Evolutionary conservation across 2,888 invertebrate genomes (phyloP).

Genomic region (Cryptosula pallasiana): DNA sequence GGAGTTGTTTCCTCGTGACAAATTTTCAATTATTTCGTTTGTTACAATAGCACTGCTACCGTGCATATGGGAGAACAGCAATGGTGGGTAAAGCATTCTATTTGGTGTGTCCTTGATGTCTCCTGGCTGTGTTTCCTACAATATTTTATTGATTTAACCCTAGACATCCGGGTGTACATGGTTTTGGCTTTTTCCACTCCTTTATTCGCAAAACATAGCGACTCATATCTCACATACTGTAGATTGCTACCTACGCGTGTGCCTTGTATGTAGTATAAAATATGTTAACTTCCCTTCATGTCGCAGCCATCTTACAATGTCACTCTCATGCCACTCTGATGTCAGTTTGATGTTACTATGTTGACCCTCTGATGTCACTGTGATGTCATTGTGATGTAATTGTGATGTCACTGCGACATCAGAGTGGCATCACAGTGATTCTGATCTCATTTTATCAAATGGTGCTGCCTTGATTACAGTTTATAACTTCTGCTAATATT

Average conservation of each 20-base stretch:
- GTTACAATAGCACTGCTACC: not conserved
- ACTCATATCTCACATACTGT: not conserved
- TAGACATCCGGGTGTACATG: not conserved
- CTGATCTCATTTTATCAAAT: too few relatives aligned
- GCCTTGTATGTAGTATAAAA: not conserved
- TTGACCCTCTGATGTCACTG: too few relatives aligned
- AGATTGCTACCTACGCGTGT: not conserved
- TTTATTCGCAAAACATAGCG: not conserved
- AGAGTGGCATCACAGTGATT: too few relatives aligned
- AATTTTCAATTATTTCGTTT: not conserved
- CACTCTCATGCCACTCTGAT: too few relatives aligned
- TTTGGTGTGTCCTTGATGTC: not conserved
- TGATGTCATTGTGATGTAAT: too few relatives aligned
- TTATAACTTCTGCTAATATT: too few relatives aligned
- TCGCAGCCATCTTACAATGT: too few relatives aligned
- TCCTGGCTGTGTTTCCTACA: not conserved
- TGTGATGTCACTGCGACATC: too few relatives aligned
- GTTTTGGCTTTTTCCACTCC: not conserved
- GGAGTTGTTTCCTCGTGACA: not conserved
- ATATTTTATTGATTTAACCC: not conserved
- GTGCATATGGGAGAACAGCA: not conserved
- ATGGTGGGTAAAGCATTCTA: constrained; percentile 5
- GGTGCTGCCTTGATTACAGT: too few relatives aligned
- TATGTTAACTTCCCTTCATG: too few relatives aligned
- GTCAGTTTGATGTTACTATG: too few relatives aligned